phyloP scores from a whole-genome alignment of 2,888 invertebrate genomes.

The Stenodera caucasica region DNA sequence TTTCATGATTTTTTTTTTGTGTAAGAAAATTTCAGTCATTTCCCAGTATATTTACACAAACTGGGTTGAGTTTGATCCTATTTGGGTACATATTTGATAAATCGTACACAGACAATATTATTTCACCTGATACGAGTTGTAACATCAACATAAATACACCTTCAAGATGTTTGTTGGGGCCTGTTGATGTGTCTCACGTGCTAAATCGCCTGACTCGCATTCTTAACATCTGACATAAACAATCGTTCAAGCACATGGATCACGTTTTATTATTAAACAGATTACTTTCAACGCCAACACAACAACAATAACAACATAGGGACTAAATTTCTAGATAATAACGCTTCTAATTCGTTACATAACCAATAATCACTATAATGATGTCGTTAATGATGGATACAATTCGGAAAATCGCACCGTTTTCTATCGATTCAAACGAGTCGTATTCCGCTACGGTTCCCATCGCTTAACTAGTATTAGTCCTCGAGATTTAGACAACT shows the following conservation, averaged over 20 bases:
- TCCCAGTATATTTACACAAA: background rate
- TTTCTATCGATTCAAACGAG: too few relatives aligned
- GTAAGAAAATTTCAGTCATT: too few relatives aligned
- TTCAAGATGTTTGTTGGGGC: too few relatives aligned
- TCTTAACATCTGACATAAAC: slow-evolving; percentile 41
- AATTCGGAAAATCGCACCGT: too few relatives aligned
- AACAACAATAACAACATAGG: too few relatives aligned
- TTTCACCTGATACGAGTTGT: background rate
- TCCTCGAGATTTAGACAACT: too few relatives aligned
- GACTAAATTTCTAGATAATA: background rate
- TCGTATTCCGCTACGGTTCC: too few relatives aligned
- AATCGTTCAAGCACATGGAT: slow-evolving; percentile 31
- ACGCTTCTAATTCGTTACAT: background rate
- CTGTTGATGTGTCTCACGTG: slow-evolving; percentile 37
- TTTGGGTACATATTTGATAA: background rate
- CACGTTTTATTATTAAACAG: slow-evolving; percentile 36
- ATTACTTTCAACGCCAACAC: slow-evolving; percentile 23
- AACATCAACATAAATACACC: background rate
- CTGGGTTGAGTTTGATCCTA: too few relatives aligned
- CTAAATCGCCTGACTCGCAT: slow-evolving; percentile 42
- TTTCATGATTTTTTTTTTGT: background rate
- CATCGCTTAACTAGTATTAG: too few relatives aligned
- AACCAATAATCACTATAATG: too few relatives aligned
- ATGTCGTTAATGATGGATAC: too few relatives aligned
- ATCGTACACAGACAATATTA: background rate